Evolutionary conservation across 2,888 invertebrate genomes (phyloP), one percentile per base, ranked within the genome.

Genomic region (Eulithis prunata): DNA sequence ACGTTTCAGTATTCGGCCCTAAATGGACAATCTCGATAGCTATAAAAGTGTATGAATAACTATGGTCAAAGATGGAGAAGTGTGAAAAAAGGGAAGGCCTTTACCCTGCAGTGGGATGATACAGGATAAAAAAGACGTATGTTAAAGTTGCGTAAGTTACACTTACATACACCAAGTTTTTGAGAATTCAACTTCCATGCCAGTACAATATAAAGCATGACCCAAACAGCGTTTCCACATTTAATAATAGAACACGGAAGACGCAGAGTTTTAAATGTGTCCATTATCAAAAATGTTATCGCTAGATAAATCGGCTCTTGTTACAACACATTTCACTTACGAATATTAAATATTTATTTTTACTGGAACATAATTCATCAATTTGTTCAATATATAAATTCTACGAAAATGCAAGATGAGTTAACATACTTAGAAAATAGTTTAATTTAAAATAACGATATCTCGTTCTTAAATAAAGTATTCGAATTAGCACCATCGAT

Each of bases 401-500:
- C 68, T 70, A 71, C 52, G 49, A 64, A 73, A 73, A 72, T 72
- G 71, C 72, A 68, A 70, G 41, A 64, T 57, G 60, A 64, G 52
- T 60, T 57, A 64, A 11, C n/a, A 21, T 58, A 62, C 45, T 56
- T 60, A 64, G 14, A 60, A 60, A 8, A 61, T 49, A 57, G 56
- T 53, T n/a, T 60, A 57, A 62, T 53, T 60, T 65, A 58, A 36
- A 58, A 38, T 52, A 60, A n/a, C 10, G 54, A 72, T 62, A 56
- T 58, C 62, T 52, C 59, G 56, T 57, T 38, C 12, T 49, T 49
- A 64, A 64, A 63, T 59, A 56, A 62, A 58, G n/a, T 59, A 57
- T 70, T 71, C 70, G 66, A 74, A 64, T 66, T 61, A 73, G 71
- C 74, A 76, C 70, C 73, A 71, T 72, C 63, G 63, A 70, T 60